Conservation (phyloP, 2,797 vertebrate species). For the Gobionotothen gibberifrons region DNA sequence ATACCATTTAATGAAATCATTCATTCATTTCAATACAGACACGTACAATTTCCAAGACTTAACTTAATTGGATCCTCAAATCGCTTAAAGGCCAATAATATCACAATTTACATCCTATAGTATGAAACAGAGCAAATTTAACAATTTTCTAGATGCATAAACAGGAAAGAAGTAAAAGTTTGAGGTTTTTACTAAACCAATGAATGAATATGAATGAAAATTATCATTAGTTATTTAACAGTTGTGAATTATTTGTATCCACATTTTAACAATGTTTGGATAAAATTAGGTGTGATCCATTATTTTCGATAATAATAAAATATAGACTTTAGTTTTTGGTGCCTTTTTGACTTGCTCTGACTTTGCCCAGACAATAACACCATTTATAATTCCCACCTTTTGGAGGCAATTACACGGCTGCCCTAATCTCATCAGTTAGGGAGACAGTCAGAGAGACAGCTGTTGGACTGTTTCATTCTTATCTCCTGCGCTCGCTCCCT, state of each 20-base stretch:
- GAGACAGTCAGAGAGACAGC: constrained; percentile 77
- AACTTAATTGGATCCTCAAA: background rate
- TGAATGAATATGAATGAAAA: background rate
- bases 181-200: background rate
- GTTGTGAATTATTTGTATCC: background rate
- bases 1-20: too few relatives aligned
- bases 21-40: too few relatives aligned
- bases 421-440: constrained; percentile 80
- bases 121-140: background rate
- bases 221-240: background rate
- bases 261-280: background rate
- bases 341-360: constrained; percentile 28
- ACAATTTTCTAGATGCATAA: background rate
- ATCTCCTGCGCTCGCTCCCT: constrained; percentile 68
- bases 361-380: constrained; percentile 52
- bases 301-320: constrained; percentile 11
- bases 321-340: background rate
- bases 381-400: constrained; percentile 71
- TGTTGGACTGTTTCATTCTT: constrained; percentile 77
- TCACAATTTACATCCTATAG: background rate
- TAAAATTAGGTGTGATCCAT: background rate
- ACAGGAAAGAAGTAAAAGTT: background rate
- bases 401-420: constrained; percentile 77
- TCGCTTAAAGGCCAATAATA: background rate
- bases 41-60: too few relatives aligned